Evolutionary conservation across 2,797 vertebrate species (phyloP).

Genomic region (Cyprinella venusta): DNA sequence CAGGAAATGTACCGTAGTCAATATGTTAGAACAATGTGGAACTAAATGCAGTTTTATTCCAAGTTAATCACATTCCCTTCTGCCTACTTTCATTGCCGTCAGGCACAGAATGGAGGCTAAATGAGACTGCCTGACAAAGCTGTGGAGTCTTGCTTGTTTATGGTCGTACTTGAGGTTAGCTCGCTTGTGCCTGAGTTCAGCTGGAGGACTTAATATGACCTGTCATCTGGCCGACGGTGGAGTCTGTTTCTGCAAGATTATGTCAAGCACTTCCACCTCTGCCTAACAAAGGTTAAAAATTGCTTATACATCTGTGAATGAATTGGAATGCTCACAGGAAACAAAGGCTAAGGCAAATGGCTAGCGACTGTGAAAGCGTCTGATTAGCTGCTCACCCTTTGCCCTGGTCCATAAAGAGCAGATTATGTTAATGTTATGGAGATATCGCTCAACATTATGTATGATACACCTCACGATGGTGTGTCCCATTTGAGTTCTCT

Average conservation of each 20-base stretch:
- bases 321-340: constrained; percentile 81
- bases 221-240: constrained; percentile 76
- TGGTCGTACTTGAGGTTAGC: constrained; percentile 59
- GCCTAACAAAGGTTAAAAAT: constrained; percentile 83
- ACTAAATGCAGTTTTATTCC: constrained; percentile 43
- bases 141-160: constrained; percentile 67
- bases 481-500: constrained; percentile 2
- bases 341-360: constrained; percentile 68
- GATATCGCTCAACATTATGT: constrained; percentile 39
- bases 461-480: constrained; percentile 25
- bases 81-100: constrained; percentile 38
- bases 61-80: constrained; percentile 42
- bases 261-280: constrained; percentile 80
- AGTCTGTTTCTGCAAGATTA: constrained; percentile 78
- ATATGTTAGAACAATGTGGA: constrained; percentile 23
- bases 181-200: constrained; percentile 74
- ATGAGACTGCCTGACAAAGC: constrained; percentile 31
- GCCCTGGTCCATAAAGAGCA: constrained; percentile 36
- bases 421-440: constrained; percentile 45
- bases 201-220: constrained; percentile 77
- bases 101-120: constrained; percentile 2
- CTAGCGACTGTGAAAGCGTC: constrained; percentile 61
- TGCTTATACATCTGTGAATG: constrained; percentile 83
- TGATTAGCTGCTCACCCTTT: constrained; percentile 66
- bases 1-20: constrained; percentile 43